Conservation (phyloP, 1,140 invertebrate species). For the Druon quercuslanigerum region DNA sequence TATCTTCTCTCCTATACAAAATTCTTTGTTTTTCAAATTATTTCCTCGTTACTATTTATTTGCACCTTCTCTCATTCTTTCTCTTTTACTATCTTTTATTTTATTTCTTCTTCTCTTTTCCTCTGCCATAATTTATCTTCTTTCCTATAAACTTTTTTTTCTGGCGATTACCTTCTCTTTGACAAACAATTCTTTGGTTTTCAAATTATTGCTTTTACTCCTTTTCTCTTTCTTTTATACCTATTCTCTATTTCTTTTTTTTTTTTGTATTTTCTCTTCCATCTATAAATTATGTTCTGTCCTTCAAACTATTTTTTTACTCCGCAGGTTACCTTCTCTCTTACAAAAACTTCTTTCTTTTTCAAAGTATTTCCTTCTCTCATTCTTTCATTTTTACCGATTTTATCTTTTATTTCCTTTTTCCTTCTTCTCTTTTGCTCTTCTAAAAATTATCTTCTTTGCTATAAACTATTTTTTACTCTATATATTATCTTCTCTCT, state of each 20-base stretch:
- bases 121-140: too few species aligned
- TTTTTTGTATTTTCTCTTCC: neutral
- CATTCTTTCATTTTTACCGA: slow-evolving; percentile 30
- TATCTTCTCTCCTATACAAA: neutral
- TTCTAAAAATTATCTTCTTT: neutral
- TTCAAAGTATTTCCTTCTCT: neutral
- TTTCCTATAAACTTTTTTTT: too few species aligned
- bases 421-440: neutral
- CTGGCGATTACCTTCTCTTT: slow-evolving; percentile 9
- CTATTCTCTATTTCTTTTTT: neutral
- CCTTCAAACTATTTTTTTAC: slow-evolving; percentile 5
- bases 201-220: neutral
- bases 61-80: neutral
- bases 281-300: neutral
- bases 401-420: neutral
- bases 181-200: slow-evolving; percentile 31
- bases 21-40: slow-evolving; percentile 11
- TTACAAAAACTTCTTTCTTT: neutral
- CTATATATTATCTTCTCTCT: neutral
- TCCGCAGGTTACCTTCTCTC: slow-evolving; percentile 30
- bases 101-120: neutral
- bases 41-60: neutral
- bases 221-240: slow-evolving; percentile 12
- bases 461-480: neutral
- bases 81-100: neutral